These are phyloP conservation scores for Ondatra zibethicus DNA, from an alignment of 2,113 vertebrate genomes.

Conservation along the genomic window DNA sequence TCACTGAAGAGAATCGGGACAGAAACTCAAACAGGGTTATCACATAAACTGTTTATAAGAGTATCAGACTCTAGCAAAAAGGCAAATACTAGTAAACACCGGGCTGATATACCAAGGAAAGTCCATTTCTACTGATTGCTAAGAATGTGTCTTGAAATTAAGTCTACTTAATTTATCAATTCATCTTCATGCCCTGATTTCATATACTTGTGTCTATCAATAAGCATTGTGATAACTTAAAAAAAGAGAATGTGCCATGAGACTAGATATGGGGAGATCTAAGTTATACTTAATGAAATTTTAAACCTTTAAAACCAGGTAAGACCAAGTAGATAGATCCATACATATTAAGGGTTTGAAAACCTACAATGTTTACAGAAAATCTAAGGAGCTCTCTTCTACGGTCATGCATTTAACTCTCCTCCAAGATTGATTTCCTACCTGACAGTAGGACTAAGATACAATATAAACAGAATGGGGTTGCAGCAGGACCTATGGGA, in stretches of 20 bases:
- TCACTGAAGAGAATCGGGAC: not conserved
- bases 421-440: not conserved
- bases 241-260: not conserved
- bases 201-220: too few species aligned
- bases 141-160: not conserved
- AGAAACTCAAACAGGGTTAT: not conserved
- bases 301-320: not conserved
- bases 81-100: not conserved
- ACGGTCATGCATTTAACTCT: accelerated
- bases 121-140: not conserved
- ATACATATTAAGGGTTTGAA: not conserved
- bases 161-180: too few species aligned
- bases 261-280: not conserved
- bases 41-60: not conserved
- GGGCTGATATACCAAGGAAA: not conserved
- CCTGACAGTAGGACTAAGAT: not conserved
- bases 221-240: too few species aligned
- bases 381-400: accelerated
- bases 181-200: too few species aligned
- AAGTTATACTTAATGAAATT: not conserved
- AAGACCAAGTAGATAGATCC: not conserved
- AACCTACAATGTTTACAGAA: not conserved
- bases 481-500: not conserved
- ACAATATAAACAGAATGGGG: too few species aligned
- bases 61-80: not conserved